phyloP scores from a whole-genome alignment of 1,140 invertebrate genomes.

The Drosophila nasuta region DNA sequence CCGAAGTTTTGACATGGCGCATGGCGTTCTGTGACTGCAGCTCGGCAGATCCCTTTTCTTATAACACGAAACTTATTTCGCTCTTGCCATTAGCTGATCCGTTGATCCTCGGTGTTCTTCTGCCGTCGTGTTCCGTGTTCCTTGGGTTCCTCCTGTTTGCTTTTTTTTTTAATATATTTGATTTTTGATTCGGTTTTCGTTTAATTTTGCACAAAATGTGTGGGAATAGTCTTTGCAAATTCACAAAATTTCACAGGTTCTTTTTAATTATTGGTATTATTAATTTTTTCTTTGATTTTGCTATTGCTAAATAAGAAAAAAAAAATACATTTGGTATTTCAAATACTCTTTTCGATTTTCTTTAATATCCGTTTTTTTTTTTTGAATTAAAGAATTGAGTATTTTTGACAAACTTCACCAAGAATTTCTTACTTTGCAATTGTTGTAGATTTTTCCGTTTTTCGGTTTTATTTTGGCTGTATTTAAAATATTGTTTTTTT shows the following conservation, averaged over 20 bases:
- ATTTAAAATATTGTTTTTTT: slow-evolving; percentile 41
- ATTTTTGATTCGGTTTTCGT: background rate
- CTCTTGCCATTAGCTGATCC: background rate
- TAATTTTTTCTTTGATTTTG: background rate
- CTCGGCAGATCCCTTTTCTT: slow-evolving; percentile 50
- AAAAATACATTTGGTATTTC: background rate
- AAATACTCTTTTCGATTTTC: slow-evolving; percentile 9
- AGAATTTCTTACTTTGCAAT: slow-evolving; percentile 11
- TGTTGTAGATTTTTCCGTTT: slow-evolving; percentile 12
- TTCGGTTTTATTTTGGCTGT: slow-evolving; percentile 6
- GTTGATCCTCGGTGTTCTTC: background rate
- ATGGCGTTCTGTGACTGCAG: slow-evolving; percentile 74
- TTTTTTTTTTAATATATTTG: slow-evolving; percentile 6
- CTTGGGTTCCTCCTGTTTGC: background rate
- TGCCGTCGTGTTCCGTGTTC: slow-evolving; percentile 5
- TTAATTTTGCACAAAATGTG: background rate
- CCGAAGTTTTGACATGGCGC: slow-evolving; percentile 85
- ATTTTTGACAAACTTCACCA: slow-evolving; percentile 4
- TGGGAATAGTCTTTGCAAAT: background rate
- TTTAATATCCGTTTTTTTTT: background rate
- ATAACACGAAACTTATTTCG: background rate
- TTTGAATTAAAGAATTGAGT: background rate
- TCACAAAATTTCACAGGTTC: slow-evolving; percentile 5
- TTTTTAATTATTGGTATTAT: slow-evolving; percentile 3
- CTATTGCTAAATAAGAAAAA: background rate